Percentiles rank a stretch among this genome's conserved stretches.
These are phyloP conservation scores for Aspidiotus destructor DNA, from an alignment of 2,888 invertebrate species.

Conservation along the genomic window DNA sequence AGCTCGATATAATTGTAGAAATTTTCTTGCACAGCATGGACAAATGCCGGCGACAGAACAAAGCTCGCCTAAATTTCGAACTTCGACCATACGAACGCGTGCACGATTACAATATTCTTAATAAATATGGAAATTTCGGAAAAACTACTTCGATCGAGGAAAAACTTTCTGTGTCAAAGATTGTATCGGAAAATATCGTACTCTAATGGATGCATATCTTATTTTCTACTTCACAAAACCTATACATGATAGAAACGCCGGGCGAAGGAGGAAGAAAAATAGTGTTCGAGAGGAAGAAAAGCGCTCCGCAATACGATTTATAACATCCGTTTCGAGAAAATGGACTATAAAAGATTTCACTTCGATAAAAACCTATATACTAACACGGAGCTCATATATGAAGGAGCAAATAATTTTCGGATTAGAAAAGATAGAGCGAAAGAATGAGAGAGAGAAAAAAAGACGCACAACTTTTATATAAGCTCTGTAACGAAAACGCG, in stretches of 20 bases:
- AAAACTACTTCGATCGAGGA: slow-evolving; percentile 2
- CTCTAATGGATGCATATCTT: slow-evolving; percentile 23
- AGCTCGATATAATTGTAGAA: too few relatives aligned
- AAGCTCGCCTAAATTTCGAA: too few relatives aligned
- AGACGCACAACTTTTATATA: slow-evolving; percentile 23
- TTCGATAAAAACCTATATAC: slow-evolving; percentile 28
- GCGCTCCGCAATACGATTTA: slow-evolving; percentile 26
- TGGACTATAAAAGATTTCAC: slow-evolving; percentile 29
- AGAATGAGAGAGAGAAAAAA: not conserved
- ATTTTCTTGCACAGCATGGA: too few relatives aligned
- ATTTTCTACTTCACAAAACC: slow-evolving; percentile 8
- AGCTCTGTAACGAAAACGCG: slow-evolving; percentile 17
- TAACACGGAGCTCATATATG: slow-evolving; percentile 17
- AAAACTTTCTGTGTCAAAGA: not conserved
- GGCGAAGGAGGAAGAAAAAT: not conserved
- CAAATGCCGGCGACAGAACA: too few relatives aligned
- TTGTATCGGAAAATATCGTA: slow-evolving; percentile 4
- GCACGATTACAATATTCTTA: not conserved
- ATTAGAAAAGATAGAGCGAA: not conserved
- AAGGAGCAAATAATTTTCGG: slow-evolving; percentile 29
- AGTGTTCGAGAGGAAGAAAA: slow-evolving; percentile 1
- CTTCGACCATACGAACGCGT: not conserved
- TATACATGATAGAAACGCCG: too few relatives aligned
- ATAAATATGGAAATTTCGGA: slow-evolving; percentile 20
- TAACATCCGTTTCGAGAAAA: slow-evolving; percentile 30